Evolutionary conservation across 2,113 vertebrate genomes (phyloP), one percentile per base, ranked within the genome.

Genomic region (Psittacara wagleri): DNA sequence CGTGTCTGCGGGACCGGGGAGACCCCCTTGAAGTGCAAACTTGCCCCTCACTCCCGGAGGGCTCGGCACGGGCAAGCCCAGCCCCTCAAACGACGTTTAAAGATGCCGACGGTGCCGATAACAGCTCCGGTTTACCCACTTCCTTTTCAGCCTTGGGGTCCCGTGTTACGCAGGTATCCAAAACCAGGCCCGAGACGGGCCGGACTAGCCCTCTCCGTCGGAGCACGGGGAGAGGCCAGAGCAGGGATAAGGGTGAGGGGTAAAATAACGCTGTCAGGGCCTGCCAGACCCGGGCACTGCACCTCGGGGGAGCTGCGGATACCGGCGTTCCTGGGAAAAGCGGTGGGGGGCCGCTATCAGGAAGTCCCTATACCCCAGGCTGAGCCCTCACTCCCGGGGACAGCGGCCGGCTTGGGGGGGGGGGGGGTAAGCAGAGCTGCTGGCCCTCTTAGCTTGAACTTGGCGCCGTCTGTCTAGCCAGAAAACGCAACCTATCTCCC

Each of bases 1-100:
- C 44, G 39, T 83, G 96, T 96, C 96, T 97, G 93, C 17, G 9
- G 48, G 59, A 31, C 79, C 31, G 10, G 33, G 49, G 66, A 55
- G 61, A 88, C 81, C 94, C 90, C 61, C 95, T 97, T 95, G 95
- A 96, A 96, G 92, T 96, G 95, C 92, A 96, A 96, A 96, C 76
- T 55, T 92, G 69, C 31, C 46, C 49, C 67, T 51, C 39, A 76
- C 22, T 51, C 94, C 93, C 31, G 35, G 49, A 74, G 90, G 46
- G 90, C 78, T 52, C 67, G 74, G 75, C 81, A 69, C 15, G 49
- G 48, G 78, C 90, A n/a, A 59, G 66, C n/a, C 67, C 75, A 24
- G 83, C 48, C 57, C 77, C 18, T 11, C 80, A 5, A 63, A 73
- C 2, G 13, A 31, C 28, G 2, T 27, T 83, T 52, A 33, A 52